Conservation (phyloP, 2,888 invertebrate species). For the Agonopterix alstromeriana region DNA sequence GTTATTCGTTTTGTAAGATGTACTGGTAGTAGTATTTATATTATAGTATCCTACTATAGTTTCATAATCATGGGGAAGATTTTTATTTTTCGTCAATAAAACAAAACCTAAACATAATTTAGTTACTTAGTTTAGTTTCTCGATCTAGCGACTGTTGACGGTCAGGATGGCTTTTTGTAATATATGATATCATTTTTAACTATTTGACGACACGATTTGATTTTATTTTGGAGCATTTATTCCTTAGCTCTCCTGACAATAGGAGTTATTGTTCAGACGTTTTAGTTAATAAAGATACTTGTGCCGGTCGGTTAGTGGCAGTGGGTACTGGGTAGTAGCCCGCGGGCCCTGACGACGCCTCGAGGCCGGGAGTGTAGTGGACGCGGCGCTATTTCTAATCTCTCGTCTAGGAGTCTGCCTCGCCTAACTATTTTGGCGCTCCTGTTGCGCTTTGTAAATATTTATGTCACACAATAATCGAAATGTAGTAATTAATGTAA, state of each 20-base stretch:
- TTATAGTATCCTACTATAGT: conserved; percentile 50
- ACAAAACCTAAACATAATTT: conserved; percentile 27
- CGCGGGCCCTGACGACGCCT: not conserved
- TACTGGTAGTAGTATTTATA: conserved; percentile 58
- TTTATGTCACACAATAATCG: conserved; percentile 75
- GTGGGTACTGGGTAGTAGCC: conserved; percentile 9
- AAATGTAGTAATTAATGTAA: conserved; percentile 72
- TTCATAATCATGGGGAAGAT: conserved; percentile 55
- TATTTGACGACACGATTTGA: conserved; percentile 56
- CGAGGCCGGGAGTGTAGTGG: conserved; percentile 6
- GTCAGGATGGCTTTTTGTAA: conserved; percentile 51
- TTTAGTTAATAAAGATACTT: conserved; percentile 71
- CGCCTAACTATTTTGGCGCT: conserved; percentile 64
- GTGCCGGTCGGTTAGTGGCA: conserved; percentile 16
- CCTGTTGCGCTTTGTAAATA: conserved; percentile 73
- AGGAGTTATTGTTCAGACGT: conserved; percentile 41
- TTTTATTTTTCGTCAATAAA: conserved; percentile 36
- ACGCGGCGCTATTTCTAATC: conserved; percentile 29
- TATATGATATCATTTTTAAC: conserved; percentile 47
- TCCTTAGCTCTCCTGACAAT: conserved; percentile 61
- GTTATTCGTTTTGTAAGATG: conserved; percentile 68
- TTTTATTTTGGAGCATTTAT: conserved; percentile 62
- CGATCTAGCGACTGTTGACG: conserved; percentile 45
- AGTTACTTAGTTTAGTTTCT: conserved; percentile 46
- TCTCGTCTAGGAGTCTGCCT: conserved; percentile 53